A percentile compares a stretch with the other conserved stretches of the same genome.
Evolutionary conservation across 2,113 vertebrate species (phyloP).

Genomic region (Gallinago undulata): DNA sequence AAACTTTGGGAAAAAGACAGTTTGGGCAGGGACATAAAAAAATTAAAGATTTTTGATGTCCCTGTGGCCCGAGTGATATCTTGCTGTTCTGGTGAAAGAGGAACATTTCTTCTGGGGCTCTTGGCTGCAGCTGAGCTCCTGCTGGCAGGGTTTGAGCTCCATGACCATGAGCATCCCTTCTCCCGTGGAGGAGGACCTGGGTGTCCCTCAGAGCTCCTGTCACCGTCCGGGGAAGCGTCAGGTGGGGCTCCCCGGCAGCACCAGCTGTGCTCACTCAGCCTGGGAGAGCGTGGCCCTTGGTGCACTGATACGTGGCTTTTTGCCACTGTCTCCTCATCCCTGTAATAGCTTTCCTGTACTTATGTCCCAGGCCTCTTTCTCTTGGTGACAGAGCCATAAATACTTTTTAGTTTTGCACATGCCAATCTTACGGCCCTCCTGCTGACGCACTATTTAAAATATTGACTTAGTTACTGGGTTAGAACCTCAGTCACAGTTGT

Average conservation of each 20-base stretch:
- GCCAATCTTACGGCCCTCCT: neutral
- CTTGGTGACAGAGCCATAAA: no score
- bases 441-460: neutral
- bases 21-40: no score
- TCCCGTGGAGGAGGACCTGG: rapidly evolving
- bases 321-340: no score
- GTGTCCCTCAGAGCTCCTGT: neutral
- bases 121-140: neutral
- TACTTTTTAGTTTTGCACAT: neutral
- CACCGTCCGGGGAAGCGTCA: rapidly evolving
- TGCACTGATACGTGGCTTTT: rapidly evolving
- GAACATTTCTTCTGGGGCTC: neutral
- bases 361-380: neutral
- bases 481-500: neutral
- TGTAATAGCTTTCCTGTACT: neutral
- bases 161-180: rapidly evolving
- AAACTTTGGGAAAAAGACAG: rapidly evolving
- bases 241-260: no score
- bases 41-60: neutral
- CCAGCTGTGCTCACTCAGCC: rapidly evolving
- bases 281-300: rapidly evolving
- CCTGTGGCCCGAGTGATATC: rapidly evolving
- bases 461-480: neutral
- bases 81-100: no score
- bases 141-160: neutral